Conservation (phyloP, 2,888 invertebrate species). For the Colostygia pectinataria region DNA sequence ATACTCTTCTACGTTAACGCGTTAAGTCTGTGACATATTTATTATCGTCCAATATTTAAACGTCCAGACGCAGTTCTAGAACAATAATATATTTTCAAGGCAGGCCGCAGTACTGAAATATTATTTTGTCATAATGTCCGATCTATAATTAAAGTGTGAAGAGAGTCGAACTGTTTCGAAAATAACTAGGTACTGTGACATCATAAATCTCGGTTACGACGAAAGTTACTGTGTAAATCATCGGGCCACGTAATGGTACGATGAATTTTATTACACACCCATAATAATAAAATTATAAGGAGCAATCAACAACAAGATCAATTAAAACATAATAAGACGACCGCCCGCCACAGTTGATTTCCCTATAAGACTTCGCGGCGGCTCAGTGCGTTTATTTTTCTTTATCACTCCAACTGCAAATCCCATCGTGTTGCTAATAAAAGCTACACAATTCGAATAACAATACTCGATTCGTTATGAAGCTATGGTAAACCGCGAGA, state of each 20-base stretch:
- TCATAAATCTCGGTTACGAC: constrained; percentile 75
- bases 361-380: constrained; percentile 6
- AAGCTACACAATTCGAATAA: constrained; percentile 23
- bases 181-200: constrained; percentile 66
- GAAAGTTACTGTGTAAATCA: constrained; percentile 72
- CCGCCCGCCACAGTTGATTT: constrained; percentile 8
- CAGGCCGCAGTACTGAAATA: constrained; percentile 61
- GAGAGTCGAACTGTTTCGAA: constrained; percentile 72
- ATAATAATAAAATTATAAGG: constrained; percentile 66
- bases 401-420: constrained; percentile 2
- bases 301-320: constrained; percentile 56
- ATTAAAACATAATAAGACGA: constrained; percentile 37
- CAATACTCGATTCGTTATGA: constrained; percentile 47
- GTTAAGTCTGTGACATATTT: constrained; percentile 24
- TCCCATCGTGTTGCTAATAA: constrained; percentile 13
- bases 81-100: constrained; percentile 60
- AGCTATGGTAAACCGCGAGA: constrained; percentile 45
- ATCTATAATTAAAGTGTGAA: constrained; percentile 76
- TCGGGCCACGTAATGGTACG: constrained; percentile 63
- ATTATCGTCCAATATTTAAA: constrained; percentile 32
- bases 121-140: constrained; percentile 71
- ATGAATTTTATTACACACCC: constrained; percentile 69
- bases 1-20: constrained; percentile 7
- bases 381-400: neutral
- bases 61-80: constrained; percentile 40